Conservation (phyloP, 2,113 vertebrate species). For the Pseudonaja textilis region DNA sequence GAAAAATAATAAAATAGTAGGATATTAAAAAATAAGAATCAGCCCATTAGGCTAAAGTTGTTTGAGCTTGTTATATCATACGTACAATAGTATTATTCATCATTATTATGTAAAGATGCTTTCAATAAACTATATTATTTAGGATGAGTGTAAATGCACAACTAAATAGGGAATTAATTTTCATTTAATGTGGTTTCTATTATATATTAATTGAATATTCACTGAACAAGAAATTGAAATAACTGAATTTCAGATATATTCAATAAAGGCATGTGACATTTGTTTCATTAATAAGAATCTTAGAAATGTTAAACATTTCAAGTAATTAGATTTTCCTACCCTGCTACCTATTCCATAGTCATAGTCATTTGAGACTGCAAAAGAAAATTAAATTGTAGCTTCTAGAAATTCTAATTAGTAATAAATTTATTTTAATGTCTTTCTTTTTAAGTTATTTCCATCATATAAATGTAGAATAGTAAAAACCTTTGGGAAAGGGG, state of each 20-base stretch:
- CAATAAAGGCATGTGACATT: conserved; percentile 11
- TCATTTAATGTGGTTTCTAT: not conserved
- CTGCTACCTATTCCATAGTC: not conserved
- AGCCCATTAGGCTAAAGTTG: not conserved
- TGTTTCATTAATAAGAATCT: conserved; percentile 12
- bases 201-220: conserved; percentile 2
- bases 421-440: not conserved
- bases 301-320: not conserved
- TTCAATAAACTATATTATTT: not conserved
- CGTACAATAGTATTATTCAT: not conserved
- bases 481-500: not conserved
- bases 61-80: not conserved
- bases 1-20: not conserved
- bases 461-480: not conserved
- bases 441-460: not conserved
- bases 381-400: conserved; percentile 17
- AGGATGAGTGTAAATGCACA: not conserved
- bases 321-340: conserved; percentile 22
- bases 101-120: not conserved
- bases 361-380: conserved; percentile 14
- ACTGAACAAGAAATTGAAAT: not conserved
- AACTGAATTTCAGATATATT: conserved; percentile 1
- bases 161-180: not conserved
- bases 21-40: conserved; percentile 1
- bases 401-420: conserved; percentile 18